phyloP scores from a whole-genome alignment of 2,888 invertebrate genomes.

The Protodeltote pygarga region DNA sequence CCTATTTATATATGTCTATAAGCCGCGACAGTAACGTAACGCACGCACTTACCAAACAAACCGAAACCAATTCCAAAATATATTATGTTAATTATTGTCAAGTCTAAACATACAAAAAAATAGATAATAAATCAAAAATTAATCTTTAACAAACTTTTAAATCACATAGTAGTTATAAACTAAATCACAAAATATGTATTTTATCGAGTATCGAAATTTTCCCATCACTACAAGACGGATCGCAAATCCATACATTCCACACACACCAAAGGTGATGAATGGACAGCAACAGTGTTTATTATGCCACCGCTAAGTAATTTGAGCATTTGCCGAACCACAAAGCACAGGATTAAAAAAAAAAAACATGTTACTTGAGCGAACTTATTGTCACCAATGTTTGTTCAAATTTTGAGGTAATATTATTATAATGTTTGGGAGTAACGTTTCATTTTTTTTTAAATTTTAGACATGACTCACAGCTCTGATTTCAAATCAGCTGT shows the following conservation, averaged over 20 bases:
- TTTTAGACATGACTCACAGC: too few relatives aligned
- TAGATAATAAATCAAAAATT: too few relatives aligned
- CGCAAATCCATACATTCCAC: slow-evolving; percentile 27
- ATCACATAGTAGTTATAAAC: too few relatives aligned
- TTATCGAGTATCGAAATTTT: slow-evolving; percentile 1
- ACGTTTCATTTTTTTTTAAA: slow-evolving; percentile 3
- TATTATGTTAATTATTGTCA: too few relatives aligned
- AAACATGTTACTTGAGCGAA: slow-evolving; percentile 33
- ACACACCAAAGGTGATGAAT: slow-evolving; percentile 39
- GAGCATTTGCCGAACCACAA: slow-evolving; percentile 52
- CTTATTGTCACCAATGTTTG: slow-evolving; percentile 42
- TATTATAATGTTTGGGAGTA: background rate
- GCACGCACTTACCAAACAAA: too few relatives aligned
- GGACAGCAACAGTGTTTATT: slow-evolving; percentile 57
- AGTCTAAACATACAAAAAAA: too few relatives aligned
- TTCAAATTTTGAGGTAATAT: slow-evolving; percentile 20
- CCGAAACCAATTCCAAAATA: too few relatives aligned
- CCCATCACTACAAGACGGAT: slow-evolving; percentile 27
- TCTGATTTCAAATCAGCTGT: too few relatives aligned
- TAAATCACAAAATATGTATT: background rate
- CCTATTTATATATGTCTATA: too few relatives aligned
- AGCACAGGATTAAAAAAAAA: slow-evolving; percentile 5
- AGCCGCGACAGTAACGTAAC: too few relatives aligned
- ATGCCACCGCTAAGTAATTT: slow-evolving; percentile 67
- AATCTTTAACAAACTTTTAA: too few relatives aligned